Base-by-base conservation (phyloP, 2,797 vertebrate species). In the Sebastes taczanowskii region DNA sequence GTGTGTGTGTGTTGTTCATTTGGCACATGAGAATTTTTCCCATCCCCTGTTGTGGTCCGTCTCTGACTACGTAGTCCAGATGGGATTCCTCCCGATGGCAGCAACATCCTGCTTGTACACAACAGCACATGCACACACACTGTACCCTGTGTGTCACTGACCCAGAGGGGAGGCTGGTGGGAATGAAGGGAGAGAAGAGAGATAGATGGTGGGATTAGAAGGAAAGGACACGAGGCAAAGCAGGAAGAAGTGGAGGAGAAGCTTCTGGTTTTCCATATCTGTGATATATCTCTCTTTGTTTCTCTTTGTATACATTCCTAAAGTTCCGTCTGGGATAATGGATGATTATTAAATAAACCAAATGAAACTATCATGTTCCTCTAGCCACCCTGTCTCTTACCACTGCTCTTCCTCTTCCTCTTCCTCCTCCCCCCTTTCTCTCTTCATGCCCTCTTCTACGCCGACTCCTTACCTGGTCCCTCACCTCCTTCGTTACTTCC, bases 11-110 rank as follows among this genome's bases (percentile, higher is more conserved):
- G 56, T 38, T 65, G 49, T 71, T 82, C 71, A 78, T 68, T 87
- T 67, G 65, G 74, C 46, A 68, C 83, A 53, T 63, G 65, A 80
- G 74, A 83, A 70, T 71, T 74, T 75, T 88, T 86, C 88, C 84
- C 71, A 61, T 86, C 80, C 80, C 59, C 66, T 77, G 67, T 83
- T 73, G 78, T 64, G 77, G 82, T 84, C 58, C 4, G 58, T 77
- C 68, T 82, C 64, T 66, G 71, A 80, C 70, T 62, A 5, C 56
- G 59, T 22, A 64, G 58, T 88, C 22, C 1, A 11, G 93, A 94
- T 95, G 94, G 91, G 84, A 93, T 86, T 89, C 78, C 80, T 94
- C 89, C 71, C 32, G 55, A 82, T 92, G 89, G 92, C 90, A 90
- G 89, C 86, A 88, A 92, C 92, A 86, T 94, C 92, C 91, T 90